Percentiles rank a stretch among this genome's conserved stretches.
Conservation (phyloP, 2,888 invertebrate species). For the Caenorhabditis panamensis region DNA sequence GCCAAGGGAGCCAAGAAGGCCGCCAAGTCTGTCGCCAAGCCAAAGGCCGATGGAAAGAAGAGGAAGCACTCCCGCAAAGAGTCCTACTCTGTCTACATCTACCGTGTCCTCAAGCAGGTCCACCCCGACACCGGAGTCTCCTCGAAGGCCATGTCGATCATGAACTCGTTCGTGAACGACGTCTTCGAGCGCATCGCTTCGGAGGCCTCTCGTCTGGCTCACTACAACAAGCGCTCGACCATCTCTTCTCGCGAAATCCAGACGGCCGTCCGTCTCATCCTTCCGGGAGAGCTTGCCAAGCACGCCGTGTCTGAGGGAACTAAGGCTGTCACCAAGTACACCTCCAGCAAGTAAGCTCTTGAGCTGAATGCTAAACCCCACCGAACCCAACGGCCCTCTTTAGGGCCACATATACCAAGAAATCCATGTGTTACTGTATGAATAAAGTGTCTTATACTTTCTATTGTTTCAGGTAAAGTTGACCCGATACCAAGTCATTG, state of each 20-base stretch:
- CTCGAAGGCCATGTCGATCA: slow-evolving; percentile 87
- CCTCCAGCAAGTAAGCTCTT: slow-evolving; percentile 14
- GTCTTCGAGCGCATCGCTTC: slow-evolving; percentile 87
- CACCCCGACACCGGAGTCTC: too few relatives aligned
- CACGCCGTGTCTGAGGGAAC: too few relatives aligned
- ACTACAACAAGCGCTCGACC: slow-evolving; percentile 86
- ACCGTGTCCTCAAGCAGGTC: too few relatives aligned
- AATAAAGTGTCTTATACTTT: too few relatives aligned
- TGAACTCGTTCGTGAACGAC: slow-evolving; percentile 88
- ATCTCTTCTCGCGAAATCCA: slow-evolving; percentile 87
- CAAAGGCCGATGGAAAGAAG: slow-evolving; percentile 79
- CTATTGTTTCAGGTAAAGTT: too few relatives aligned
- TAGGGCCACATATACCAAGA: slow-evolving; percentile 77
- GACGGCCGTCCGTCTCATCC: too few relatives aligned
- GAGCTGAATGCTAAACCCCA: slow-evolving; percentile 14
- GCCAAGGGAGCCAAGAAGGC: slow-evolving; percentile 80
- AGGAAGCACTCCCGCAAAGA: slow-evolving; percentile 75
- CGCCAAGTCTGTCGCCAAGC: slow-evolving; percentile 66
- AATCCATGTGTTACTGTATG: too few relatives aligned
- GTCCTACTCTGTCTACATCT: slow-evolving; percentile 69
- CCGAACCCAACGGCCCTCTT: slow-evolving; percentile 77
- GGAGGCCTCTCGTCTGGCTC: slow-evolving; percentile 84
- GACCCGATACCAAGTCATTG: too few relatives aligned
- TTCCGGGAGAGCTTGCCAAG: too few relatives aligned
- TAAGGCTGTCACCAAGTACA: slow-evolving; percentile 16